Conservation (phyloP, 1,140 invertebrate species). For the Diuraphis noxia region DNA sequence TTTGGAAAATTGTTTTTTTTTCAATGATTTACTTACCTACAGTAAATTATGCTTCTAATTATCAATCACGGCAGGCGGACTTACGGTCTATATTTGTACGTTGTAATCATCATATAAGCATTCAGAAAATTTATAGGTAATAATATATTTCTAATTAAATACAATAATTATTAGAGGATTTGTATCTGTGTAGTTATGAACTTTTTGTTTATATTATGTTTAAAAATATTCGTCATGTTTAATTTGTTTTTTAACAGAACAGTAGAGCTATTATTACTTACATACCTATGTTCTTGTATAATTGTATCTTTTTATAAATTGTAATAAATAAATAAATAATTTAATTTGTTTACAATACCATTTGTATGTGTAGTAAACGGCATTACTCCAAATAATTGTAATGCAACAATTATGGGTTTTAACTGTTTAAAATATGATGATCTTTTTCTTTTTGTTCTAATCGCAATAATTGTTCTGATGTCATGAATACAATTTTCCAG, state of each 20-base stretch:
- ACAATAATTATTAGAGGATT: neutral
- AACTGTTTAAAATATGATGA: neutral
- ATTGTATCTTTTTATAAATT: neutral
- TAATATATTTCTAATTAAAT: neutral
- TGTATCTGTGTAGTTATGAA: neutral
- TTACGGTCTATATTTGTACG: neutral
- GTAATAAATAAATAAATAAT: neutral
- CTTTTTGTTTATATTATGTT: neutral
- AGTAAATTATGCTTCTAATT: neutral
- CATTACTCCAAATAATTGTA: conserved; percentile 19
- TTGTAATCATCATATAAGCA: neutral
- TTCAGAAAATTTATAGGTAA: neutral
- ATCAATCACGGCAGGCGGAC: no score
- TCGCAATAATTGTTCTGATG: neutral
- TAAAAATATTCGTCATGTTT: neutral
- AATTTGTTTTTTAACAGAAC: neutral
- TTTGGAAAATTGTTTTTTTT: neutral
- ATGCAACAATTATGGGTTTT: neutral
- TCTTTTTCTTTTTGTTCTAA: neutral
- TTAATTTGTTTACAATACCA: neutral
- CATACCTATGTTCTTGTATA: neutral
- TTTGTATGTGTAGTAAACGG: neutral
- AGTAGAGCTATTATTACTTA: neutral
- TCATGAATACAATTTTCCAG: neutral
- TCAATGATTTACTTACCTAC: neutral